A percentile compares a stretch with the other conserved stretches of the same genome.
These are phyloP conservation scores for Geotrupes spiniger DNA, from an alignment of 2,888 invertebrate species.

Conservation along the genomic window DNA sequence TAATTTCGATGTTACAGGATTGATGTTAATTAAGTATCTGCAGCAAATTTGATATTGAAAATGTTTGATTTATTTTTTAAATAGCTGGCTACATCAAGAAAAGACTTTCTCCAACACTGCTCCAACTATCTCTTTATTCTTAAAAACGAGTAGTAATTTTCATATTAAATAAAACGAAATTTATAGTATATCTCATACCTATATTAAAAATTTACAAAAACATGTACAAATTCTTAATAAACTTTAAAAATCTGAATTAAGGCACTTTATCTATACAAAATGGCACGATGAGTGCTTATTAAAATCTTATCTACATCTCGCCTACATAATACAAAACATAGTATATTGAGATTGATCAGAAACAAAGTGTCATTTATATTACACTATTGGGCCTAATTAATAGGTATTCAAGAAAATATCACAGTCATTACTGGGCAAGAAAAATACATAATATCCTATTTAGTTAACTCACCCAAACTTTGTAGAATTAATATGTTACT, in stretches of 20 bases:
- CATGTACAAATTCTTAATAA: conserved; percentile 38
- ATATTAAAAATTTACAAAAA: conserved; percentile 44
- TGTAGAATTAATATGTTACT: conserved; percentile 15
- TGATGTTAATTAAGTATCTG: no score
- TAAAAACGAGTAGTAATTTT: conserved; percentile 6
- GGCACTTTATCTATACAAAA: conserved; percentile 42
- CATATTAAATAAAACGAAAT: conserved; percentile 3
- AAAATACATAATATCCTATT: conserved; percentile 11
- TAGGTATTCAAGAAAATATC: conserved; percentile 34
- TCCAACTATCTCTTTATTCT: not conserved
- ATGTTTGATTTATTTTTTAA: no score
- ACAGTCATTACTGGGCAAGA: conserved; percentile 49
- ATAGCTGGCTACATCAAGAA: no score
- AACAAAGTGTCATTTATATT: conserved; percentile 1
- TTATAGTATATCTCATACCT: conserved; percentile 15
- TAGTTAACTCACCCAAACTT: conserved; percentile 21
- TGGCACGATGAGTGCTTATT: conserved; percentile 36
- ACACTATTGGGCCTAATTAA: conserved; percentile 1
- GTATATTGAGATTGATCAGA: not conserved
- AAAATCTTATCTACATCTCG: conserved; percentile 6
- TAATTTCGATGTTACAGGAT: no score
- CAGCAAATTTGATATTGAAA: not conserved
- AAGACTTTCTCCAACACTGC: no score
- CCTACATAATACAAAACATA: not conserved
- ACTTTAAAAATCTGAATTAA: conserved; percentile 37